phyloP scores from a whole-genome alignment of 2,888 invertebrate species.

The Hesperia comma region DNA sequence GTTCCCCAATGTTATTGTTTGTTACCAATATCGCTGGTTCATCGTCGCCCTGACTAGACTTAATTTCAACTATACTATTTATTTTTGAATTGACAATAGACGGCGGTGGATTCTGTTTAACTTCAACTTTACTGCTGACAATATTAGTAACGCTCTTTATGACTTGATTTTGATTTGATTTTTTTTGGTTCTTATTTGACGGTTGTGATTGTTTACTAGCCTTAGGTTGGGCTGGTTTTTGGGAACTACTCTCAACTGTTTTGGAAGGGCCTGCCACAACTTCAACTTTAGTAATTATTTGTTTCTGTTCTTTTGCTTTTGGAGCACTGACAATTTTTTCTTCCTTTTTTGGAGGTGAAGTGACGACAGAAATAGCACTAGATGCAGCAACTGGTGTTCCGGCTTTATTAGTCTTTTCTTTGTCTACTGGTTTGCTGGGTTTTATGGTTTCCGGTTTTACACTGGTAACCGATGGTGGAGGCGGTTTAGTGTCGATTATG shows the following conservation, averaged over 20 bases:
- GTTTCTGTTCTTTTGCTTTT: conserved; percentile 76
- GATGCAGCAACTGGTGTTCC: conserved; percentile 64
- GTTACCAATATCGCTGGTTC: conserved; percentile 85
- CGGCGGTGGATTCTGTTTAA: conserved; percentile 70
- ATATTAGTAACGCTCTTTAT: conserved; percentile 70
- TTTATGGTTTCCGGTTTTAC: conserved; percentile 75
- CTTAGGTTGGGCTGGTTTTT: conserved; percentile 61
- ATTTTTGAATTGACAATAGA: conserved; percentile 70
- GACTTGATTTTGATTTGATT: conserved; percentile 47
- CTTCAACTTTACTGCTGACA: conserved; percentile 78
- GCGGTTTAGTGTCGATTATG: conserved; percentile 78
- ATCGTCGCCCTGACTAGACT: conserved; percentile 71
- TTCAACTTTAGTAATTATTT: conserved; percentile 81
- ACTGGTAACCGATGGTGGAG: conserved; percentile 66
- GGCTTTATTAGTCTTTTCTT: conserved; percentile 70
- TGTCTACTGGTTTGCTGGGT: conserved; percentile 73
- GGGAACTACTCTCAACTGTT: conserved; percentile 66
- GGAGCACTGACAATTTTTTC: conserved; percentile 68
- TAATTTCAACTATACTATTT: conserved; percentile 84
- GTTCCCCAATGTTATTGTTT: conserved; percentile 90
- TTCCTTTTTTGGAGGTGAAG: conserved; percentile 75
- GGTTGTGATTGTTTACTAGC: conserved; percentile 59
- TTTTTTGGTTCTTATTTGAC: conserved; percentile 62
- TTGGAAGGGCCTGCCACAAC: conserved; percentile 82
- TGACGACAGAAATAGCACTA: conserved; percentile 70